Evolutionary conservation across 2,888 invertebrate species (phyloP), one percentile per base, ranked within the genome.

Genomic region (Agrilus mali): DNA sequence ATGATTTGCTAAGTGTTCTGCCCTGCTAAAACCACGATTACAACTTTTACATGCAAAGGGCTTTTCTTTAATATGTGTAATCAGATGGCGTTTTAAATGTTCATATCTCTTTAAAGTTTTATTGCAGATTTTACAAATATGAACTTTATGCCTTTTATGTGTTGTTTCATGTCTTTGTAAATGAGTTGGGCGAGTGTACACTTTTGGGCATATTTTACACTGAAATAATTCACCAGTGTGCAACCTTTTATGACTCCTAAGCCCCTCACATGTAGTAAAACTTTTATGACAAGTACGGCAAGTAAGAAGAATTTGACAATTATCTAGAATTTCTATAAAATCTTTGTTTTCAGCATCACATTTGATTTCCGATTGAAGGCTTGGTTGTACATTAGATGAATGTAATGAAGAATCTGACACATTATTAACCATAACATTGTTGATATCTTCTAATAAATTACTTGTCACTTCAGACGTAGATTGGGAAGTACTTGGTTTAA

Each of bases 101-200:
- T 66, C 66, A 51, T 63, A 58, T 42, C 66, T 52, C 4, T 64
- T 66, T 34, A 65, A 46, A 1, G 64, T 64, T 52, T 66, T 67
- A 50, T 60, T 65, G 51, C 67, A 67, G 27, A 67, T 63, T 48
- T 65, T 60, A 45, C 67, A 68, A 6, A 66, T 61, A 44, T 66
- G 65, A 6, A 66, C 58, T 53, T 65, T 66, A 45, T 60, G 52
- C 41, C 57, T 58, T 20, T 57, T 59, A 44, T 66, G 66, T 0
- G 60, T 55, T 27, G 59, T 50, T 53, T 66, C 65, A 48, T 67
- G 67, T 4, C 66, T 51, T 43, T 66, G 61, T 41, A 67, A 52
- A 45, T 65, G 64, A 45, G 61, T 65, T 40, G 60, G 52, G 33
- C 60, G 41, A 0, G 64, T 64, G 48, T 66, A 67, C 41, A 59